Percentiles rank a stretch among this genome's conserved stretches.
phyloP scores from a whole-genome alignment of 92 coral and sea anemone genomes.

The Bergia puertoricense region DNA sequence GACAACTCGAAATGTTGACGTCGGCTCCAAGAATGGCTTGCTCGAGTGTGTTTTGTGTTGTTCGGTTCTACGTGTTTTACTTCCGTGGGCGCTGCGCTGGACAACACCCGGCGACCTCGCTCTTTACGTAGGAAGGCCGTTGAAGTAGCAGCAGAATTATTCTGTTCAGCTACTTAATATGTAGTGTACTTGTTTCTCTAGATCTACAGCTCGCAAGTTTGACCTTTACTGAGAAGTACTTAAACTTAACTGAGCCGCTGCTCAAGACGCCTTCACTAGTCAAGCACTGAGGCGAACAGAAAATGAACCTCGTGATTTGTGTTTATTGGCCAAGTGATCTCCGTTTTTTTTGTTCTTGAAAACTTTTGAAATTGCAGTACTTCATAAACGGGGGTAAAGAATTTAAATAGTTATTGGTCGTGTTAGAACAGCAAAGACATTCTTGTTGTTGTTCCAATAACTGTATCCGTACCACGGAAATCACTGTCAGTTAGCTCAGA shows the following conservation, averaged over 20 bases:
- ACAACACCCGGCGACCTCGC: slow-evolving; percentile 33
- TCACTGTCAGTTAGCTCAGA: not conserved
- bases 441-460: not conserved
- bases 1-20: not conserved
- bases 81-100: slow-evolving; percentile 23
- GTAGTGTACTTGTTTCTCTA: not conserved
- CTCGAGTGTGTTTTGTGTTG: not conserved
- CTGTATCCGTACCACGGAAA: not conserved
- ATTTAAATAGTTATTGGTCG: not conserved
- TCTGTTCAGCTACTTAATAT: not conserved
- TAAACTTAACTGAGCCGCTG: not conserved
- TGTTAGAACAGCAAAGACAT: not conserved
- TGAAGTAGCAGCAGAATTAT: not conserved
- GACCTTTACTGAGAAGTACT: not conserved
- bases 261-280: not conserved
- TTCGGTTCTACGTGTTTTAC: slow-evolving; percentile 10
- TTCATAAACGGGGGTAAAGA: not conserved
- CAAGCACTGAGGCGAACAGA: not conserved
- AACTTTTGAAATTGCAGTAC: not conserved
- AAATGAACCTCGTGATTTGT: not conserved
- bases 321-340: not conserved
- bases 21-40: slow-evolving; percentile 10
- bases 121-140: slow-evolving; percentile 21
- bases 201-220: not conserved
- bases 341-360: not conserved